These are phyloP conservation scores for Apis florea DNA, from an alignment of 1,140 invertebrate species.

Conservation along the genomic window DNA sequence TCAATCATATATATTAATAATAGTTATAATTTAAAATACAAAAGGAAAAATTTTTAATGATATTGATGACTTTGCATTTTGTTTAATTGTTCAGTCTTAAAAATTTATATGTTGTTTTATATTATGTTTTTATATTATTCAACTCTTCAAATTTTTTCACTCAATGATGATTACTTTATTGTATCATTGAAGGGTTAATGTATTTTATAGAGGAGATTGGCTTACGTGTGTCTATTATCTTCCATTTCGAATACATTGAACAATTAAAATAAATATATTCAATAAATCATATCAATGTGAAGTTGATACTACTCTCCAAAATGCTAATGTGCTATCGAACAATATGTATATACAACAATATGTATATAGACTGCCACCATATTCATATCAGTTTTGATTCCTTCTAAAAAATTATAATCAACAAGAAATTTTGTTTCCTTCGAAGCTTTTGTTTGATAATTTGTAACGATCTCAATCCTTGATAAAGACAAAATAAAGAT, in stretches of 20 bases:
- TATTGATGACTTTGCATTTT: background rate
- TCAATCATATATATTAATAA: too few species aligned
- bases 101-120: background rate
- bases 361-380: constrained; percentile 20
- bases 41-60: background rate
- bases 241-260: constrained; percentile 18
- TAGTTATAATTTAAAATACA: background rate
- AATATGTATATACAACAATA: constrained; percentile 48
- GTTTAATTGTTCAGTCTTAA: background rate
- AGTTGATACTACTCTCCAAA: constrained; percentile 45
- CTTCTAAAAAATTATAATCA: constrained; percentile 38
- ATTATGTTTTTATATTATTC: background rate
- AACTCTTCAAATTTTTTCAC: background rate
- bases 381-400: background rate
- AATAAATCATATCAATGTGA: constrained; percentile 30
- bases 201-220: constrained; percentile 25
- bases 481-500: constrained; percentile 14
- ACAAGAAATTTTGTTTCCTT: constrained; percentile 29
- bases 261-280: constrained; percentile 52
- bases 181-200: background rate
- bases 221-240: constrained; percentile 1
- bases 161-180: background rate
- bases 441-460: constrained; percentile 3
- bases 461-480: constrained; percentile 3
- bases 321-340: constrained; percentile 46